phyloP scores from a whole-genome alignment of 2,113 vertebrate species.

The Accipiter virgatus region DNA sequence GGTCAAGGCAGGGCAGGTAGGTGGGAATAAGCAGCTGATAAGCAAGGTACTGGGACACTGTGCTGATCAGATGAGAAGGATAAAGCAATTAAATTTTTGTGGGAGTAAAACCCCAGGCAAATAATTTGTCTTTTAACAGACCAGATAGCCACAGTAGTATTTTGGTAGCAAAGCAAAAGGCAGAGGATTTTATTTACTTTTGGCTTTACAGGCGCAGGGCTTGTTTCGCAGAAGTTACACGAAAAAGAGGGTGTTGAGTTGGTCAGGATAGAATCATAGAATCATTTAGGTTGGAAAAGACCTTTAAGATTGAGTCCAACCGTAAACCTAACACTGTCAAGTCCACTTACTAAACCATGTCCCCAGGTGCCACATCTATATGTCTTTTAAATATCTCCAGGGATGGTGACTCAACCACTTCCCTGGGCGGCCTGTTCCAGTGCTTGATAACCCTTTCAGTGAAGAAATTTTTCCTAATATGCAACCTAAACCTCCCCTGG shows the following conservation, averaged over 20 bases:
- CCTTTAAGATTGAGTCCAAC: fast-evolving
- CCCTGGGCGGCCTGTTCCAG: not conserved
- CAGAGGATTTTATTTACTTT: not conserved
- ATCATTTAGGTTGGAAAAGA: not conserved
- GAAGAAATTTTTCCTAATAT: not conserved
- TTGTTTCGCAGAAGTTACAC: not conserved
- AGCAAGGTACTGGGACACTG: not conserved
- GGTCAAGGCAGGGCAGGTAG: not conserved
- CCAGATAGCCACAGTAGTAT: not conserved
- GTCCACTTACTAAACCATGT: not conserved
- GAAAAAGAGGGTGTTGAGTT: not conserved
- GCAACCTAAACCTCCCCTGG: not conserved
- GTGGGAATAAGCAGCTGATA: not conserved
- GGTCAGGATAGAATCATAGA: not conserved
- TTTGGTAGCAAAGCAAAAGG: not conserved
- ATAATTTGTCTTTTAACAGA: not conserved
- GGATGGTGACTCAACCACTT: not conserved
- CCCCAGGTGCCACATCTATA: not conserved
- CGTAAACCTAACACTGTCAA: not conserved
- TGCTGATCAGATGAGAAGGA: not conserved
- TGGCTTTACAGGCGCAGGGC: fast-evolving
- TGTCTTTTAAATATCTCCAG: not conserved
- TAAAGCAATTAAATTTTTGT: not conserved
- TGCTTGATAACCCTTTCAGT: not conserved
- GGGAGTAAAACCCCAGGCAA: not conserved